phyloP scores from a whole-genome alignment of 1,140 invertebrate genomes.

The honey bee (Apis mellifera) region DNA sequence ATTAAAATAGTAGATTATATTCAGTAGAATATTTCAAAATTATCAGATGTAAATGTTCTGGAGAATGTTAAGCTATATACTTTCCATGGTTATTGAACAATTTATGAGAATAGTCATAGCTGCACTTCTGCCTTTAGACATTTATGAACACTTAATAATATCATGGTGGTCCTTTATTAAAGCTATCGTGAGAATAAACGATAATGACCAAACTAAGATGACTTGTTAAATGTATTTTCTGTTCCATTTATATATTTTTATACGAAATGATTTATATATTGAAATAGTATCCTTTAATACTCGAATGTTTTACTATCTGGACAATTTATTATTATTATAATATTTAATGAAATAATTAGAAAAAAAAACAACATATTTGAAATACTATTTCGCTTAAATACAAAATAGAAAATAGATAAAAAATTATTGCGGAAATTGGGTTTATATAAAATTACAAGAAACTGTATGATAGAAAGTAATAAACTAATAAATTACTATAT shows the following conservation, averaged over 20 bases:
- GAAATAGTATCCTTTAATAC: too few relatives aligned
- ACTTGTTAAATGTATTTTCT: background rate
- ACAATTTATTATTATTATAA: too few relatives aligned
- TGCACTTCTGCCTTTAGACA: background rate
- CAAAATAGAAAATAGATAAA: too few relatives aligned
- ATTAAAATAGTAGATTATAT: background rate
- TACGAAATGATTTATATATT: too few relatives aligned
- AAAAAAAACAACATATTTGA: too few relatives aligned
- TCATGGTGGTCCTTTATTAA: background rate
- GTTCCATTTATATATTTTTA: background rate
- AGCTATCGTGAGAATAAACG: background rate
- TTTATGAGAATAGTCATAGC: slow-evolving; percentile 2
- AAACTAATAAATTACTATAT: too few relatives aligned
- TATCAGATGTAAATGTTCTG: background rate
- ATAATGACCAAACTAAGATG: background rate
- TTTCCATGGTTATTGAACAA: slow-evolving; percentile 8
- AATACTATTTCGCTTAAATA: too few relatives aligned
- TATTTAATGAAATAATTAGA: too few relatives aligned
- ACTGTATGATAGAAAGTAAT: too few relatives aligned
- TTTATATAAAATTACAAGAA: too few relatives aligned
- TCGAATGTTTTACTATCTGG: too few relatives aligned
- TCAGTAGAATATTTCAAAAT: background rate
- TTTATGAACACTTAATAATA: slow-evolving; percentile 13
- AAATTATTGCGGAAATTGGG: too few relatives aligned
- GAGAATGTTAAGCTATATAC: background rate